These are phyloP conservation scores for Cantharis nigra DNA, from an alignment of 2,888 invertebrate species.

Conservation along the genomic window DNA sequence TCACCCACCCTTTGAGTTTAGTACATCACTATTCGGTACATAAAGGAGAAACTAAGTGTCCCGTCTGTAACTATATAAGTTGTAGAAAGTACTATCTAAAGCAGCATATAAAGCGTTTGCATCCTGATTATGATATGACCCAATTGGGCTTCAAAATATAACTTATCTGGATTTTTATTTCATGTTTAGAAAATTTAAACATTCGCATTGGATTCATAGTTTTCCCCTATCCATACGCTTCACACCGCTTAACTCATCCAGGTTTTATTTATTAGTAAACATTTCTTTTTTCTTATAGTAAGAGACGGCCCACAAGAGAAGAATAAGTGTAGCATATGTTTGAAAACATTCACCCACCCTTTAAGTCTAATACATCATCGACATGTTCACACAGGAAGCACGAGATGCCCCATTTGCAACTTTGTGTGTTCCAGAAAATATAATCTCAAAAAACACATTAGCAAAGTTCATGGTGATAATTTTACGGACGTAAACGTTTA, in stretches of 20 bases:
- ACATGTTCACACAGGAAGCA: conserved; percentile 19
- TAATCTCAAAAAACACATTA: conserved; percentile 17
- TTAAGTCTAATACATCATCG: conserved; percentile 23
- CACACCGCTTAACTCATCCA: neutral
- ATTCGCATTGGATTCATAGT: neutral
- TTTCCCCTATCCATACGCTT: neutral
- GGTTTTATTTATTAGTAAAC: neutral
- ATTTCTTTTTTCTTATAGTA: conserved; percentile 1
- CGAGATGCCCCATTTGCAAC: conserved; percentile 18
- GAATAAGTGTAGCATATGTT: conserved; percentile 19
- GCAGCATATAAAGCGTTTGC: conserved; percentile 5
- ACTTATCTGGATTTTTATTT: neutral
- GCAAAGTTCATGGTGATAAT: conserved; percentile 11
- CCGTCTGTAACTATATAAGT: conserved; percentile 16
- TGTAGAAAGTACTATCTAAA: conserved; percentile 18
- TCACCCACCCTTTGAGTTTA: conserved; percentile 21
- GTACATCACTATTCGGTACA: conserved; percentile 21
- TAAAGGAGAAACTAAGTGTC: conserved; percentile 14
- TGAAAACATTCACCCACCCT: conserved; percentile 24
- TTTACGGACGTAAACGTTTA: neutral
- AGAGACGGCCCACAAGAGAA: conserved; percentile 13
- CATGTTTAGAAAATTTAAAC: neutral
- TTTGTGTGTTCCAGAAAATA: conserved; percentile 19
- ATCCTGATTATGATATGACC: neutral
- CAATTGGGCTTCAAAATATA: neutral